Conservation (phyloP, 2,113 vertebrate genomes). For the Equus przewalskii region DNA sequence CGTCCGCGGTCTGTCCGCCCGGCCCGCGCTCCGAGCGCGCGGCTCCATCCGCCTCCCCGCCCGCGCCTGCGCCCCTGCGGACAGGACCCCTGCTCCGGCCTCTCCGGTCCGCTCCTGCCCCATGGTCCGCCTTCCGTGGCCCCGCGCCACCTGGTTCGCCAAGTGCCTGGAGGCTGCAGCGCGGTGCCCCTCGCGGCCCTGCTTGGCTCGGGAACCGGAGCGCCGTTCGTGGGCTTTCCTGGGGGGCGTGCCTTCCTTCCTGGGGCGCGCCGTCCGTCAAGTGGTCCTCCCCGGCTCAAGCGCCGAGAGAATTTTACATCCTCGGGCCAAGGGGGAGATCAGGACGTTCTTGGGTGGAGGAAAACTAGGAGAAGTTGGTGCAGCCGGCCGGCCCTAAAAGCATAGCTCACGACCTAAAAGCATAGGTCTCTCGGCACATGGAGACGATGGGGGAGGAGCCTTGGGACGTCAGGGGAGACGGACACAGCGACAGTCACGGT, state of each 20-base stretch:
- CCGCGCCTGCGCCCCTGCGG: not conserved
- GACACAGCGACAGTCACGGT: not conserved
- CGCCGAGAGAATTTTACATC: not conserved
- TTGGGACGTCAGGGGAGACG: not conserved
- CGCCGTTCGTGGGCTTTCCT: not conserved
- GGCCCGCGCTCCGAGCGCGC: too few relatives aligned
- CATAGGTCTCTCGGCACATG: too few relatives aligned
- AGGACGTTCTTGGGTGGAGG: not conserved
- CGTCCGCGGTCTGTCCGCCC: not conserved
- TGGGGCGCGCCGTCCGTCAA: not conserved
- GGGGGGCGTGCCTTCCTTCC: too few relatives aligned
- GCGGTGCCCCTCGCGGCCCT: rapidly evolving
- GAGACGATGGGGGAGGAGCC: too few relatives aligned
- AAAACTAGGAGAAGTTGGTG: too few relatives aligned
- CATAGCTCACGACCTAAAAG: too few relatives aligned
- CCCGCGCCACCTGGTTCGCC: not conserved
- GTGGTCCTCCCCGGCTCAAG: not conserved
- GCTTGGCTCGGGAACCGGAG: not conserved
- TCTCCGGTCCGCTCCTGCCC: not conserved
- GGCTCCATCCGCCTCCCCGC: not conserved
- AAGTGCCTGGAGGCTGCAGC: not conserved
- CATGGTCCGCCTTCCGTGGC: too few relatives aligned
- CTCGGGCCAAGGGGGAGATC: not conserved
- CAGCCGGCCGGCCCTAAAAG: too few relatives aligned
- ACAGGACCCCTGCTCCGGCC: not conserved